phyloP scores from a whole-genome alignment of 2,888 invertebrate genomes.

The Cecidostiba fungosa region DNA sequence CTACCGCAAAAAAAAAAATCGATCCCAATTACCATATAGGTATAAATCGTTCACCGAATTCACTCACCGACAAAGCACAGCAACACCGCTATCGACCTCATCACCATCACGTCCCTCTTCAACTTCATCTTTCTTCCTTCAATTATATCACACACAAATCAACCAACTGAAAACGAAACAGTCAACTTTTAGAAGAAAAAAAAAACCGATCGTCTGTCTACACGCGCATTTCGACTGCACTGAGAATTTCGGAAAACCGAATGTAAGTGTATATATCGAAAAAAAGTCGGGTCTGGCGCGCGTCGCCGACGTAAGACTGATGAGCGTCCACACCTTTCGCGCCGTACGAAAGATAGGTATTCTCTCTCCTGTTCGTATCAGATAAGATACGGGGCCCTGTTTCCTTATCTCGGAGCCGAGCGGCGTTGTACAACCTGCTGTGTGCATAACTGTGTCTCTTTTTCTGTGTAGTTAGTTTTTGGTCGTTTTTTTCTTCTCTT shows the following conservation, averaged over 20 bases:
- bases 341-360: conserved; percentile 13
- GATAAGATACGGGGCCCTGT: conserved; percentile 22
- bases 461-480: background rate
- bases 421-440: background rate
- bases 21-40: background rate
- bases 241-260: background rate
- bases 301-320: conserved; percentile 29
- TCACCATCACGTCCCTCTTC: background rate
- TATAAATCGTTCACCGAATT: background rate
- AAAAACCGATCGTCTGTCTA: background rate
- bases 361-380: background rate
- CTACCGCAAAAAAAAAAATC: too few species aligned
- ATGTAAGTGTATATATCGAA: too few species aligned
- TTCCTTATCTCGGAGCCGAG: background rate
- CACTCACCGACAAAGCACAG: conserved; percentile 21
- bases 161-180: background rate
- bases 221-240: background rate
- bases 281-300: conserved; percentile 6
- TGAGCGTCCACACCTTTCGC: conserved; percentile 28
- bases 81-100: background rate
- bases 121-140: background rate
- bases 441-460: background rate
- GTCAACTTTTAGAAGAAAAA: background rate
- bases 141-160: background rate
- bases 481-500: background rate